These are phyloP conservation scores for Blera fallax DNA, from an alignment of 2,888 invertebrate species.

Conservation along the genomic window DNA sequence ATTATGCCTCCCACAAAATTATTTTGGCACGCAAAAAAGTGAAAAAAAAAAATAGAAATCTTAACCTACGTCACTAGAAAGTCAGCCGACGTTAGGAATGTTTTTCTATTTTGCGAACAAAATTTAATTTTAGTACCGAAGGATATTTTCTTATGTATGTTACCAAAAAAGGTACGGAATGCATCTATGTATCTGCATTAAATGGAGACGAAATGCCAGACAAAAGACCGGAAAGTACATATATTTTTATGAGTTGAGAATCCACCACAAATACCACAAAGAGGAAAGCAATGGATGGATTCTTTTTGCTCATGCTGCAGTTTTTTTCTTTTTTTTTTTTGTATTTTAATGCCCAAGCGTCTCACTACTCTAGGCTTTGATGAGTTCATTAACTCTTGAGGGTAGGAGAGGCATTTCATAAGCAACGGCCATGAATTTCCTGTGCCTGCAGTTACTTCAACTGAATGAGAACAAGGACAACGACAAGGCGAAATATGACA, in stretches of 20 bases:
- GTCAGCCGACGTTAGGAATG: slow-evolving; percentile 20
- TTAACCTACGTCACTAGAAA: slow-evolving; percentile 9
- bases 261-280: not conserved
- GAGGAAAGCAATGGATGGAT: too few relatives aligned
- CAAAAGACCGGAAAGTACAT: slow-evolving; percentile 14
- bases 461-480: not conserved
- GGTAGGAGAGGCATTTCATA: not conserved
- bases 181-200: not conserved
- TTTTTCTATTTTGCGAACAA: not conserved
- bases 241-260: not conserved
- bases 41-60: slow-evolving; percentile 14
- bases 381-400: slow-evolving; percentile 3
- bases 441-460: not conserved
- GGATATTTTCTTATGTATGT: not conserved
- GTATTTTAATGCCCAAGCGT: not conserved
- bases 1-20: slow-evolving; percentile 22
- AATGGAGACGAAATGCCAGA: not conserved
- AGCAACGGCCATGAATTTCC: not conserved
- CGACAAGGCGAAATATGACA: not conserved
- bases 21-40: slow-evolving; percentile 25
- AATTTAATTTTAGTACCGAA: not conserved
- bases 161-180: not conserved
- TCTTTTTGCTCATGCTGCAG: too few relatives aligned
- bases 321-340: not conserved
- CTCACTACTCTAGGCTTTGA: not conserved